Evolutionary conservation across 2,888 invertebrate genomes (phyloP), one percentile per base, ranked within the genome.

Genomic region (Aricia artaxerxes): DNA sequence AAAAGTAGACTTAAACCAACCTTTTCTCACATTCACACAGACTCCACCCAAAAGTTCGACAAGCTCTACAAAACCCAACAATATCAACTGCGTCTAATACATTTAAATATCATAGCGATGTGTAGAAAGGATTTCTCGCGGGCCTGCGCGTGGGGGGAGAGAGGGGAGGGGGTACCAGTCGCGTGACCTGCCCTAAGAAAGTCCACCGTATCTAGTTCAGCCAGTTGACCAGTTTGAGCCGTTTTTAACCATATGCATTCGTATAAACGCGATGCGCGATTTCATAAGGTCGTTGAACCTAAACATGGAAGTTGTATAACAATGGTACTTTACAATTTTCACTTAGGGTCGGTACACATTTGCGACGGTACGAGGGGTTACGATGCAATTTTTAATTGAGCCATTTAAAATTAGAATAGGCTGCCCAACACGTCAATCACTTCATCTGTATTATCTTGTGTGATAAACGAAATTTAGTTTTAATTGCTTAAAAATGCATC

Each of bases 121-220:
- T 57, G 57, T 76, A 76, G 76, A 76, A 76, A 76, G 76, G 76
- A 76, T 57, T 57, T 57, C 57, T 57, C 49, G 31, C 75, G 4
- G 75, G 24, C 6, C 16, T 16, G 16, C 38, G 16, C 11, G 75
- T 4, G 44, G n/a, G 7, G 73, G 44, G 73, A 0, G 73, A 6
- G 40, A 24, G 73, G 24, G 1, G 13, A 49, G 75, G 49, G 73
- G 80, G 57, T 1, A 38, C 69, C 78, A 79, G 81, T 83, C 79
- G 83, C 82, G 83, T 83, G 84, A 83, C 82, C 84, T 82, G 82
- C 82, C 82, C 83, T 83, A 82, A 82, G 83, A 83, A 82, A 82
- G 82, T 83, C 81, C 81, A 80, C 81, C 81, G 81, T 81, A 79
- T 82, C 81, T 82, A 81, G 81, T 80, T 81, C 81, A 81, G 79